phyloP scores from a whole-genome alignment of 2,113 vertebrate species.

The Probosciger aterrimus region DNA sequence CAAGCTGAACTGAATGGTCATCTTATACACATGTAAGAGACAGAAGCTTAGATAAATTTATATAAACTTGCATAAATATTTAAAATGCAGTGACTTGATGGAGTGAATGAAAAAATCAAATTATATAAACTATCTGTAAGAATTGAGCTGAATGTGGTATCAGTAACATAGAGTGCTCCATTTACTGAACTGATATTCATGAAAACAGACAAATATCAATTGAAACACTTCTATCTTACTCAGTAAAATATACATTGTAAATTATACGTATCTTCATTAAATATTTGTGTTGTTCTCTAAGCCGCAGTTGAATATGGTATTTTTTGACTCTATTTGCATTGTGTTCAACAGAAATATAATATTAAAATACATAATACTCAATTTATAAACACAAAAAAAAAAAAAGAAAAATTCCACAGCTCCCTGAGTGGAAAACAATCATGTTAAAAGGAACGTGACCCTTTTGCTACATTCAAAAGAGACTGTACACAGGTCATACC shows the following conservation, averaged over 20 bases:
- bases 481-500: neutral
- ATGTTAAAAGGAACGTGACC: neutral
- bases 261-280: neutral
- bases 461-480: neutral
- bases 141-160: neutral
- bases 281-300: neutral
- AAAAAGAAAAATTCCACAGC: neutral
- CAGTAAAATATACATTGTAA: neutral
- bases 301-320: neutral
- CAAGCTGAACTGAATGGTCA: neutral
- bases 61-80: neutral
- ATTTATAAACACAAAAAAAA: neutral
- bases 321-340: neutral
- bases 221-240: neutral
- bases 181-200: neutral
- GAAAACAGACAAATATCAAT: neutral
- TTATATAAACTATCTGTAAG: neutral
- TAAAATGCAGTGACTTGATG: neutral
- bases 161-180: neutral
- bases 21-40: neutral
- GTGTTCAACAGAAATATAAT: neutral
- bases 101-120: neutral
- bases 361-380: neutral
- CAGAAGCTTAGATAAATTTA: neutral
- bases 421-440: neutral